phyloP scores from a whole-genome alignment of 2,797 vertebrate species.

The Bovichtus diacanthus region DNA sequence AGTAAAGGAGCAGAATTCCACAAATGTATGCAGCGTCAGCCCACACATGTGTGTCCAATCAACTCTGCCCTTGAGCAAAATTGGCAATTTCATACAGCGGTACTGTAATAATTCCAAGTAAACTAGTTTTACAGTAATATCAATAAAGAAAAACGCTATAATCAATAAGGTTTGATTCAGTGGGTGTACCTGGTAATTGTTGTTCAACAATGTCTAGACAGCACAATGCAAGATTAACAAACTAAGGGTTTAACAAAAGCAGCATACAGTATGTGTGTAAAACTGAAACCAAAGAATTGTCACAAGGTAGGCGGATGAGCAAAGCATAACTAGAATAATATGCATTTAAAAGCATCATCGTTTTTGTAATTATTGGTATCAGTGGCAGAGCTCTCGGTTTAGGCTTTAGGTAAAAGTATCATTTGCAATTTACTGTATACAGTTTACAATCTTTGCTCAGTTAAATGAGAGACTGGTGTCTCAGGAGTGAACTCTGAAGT shows the following conservation, averaged over 20 bases:
- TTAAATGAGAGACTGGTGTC: background rate
- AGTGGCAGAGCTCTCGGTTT: background rate
- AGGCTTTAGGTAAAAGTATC: background rate
- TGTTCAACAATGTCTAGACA: background rate
- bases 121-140: background rate
- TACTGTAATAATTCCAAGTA: background rate
- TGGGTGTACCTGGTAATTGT: background rate
- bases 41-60: background rate
- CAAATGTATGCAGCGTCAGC: constrained; percentile 10
- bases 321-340: background rate
- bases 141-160: background rate
- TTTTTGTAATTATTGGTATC: background rate
- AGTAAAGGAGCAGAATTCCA: background rate
- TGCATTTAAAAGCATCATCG: background rate
- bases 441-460: background rate
- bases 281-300: background rate
- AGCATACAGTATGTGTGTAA: background rate
- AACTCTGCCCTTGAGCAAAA: constrained; percentile 10
- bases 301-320: background rate
- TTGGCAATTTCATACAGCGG: background rate
- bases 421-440: background rate
- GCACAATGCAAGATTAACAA: background rate
- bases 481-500: background rate
- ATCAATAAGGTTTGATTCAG: background rate
- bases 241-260: background rate